Conservation (phyloP, 2,113 vertebrate genomes). For the Cyphotilapia sp. region DNA sequence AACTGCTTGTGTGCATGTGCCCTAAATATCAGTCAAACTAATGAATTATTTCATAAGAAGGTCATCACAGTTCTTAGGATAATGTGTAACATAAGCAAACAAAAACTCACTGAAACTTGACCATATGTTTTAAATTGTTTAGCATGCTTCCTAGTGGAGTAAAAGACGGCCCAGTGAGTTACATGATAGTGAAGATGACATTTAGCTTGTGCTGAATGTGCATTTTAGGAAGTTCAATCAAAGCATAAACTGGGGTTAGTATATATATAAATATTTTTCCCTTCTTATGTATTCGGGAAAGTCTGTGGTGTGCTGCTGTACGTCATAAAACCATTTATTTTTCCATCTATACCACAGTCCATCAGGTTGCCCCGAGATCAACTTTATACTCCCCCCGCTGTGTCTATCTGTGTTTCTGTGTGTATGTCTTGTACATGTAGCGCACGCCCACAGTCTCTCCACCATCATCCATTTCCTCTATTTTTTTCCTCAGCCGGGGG, state of each 20-base stretch:
- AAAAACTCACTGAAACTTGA: not conserved
- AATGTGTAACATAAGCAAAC: not conserved
- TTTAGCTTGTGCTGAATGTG: not conserved
- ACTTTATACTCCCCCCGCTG: not conserved
- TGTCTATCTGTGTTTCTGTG: not conserved
- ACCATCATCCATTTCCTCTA: conserved; percentile 25
- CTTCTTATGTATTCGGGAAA: not conserved
- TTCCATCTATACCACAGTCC: conserved; percentile 24
- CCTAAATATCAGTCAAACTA: not conserved
- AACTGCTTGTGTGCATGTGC: not conserved
- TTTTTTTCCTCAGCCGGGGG: not conserved
- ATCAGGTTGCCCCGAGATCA: not conserved
- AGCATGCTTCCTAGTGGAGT: not conserved
- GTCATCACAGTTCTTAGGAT: not conserved
- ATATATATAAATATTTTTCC: not conserved
- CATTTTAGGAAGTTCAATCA: not conserved
- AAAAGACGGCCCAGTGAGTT: not conserved
- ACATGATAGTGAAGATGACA: not conserved
- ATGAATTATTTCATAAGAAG: not conserved
- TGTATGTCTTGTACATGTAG: not conserved
- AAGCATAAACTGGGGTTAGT: not conserved
- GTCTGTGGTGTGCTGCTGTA: conserved; percentile 16
- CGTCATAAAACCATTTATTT: conserved; percentile 22
- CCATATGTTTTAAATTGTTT: not conserved
- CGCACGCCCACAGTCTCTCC: conserved; percentile 21